A percentile compares a stretch with the other conserved stretches of the same genome.
Evolutionary conservation across 2,797 vertebrate genomes (phyloP).

Genomic region (Kryptopterus vitreolus): DNA sequence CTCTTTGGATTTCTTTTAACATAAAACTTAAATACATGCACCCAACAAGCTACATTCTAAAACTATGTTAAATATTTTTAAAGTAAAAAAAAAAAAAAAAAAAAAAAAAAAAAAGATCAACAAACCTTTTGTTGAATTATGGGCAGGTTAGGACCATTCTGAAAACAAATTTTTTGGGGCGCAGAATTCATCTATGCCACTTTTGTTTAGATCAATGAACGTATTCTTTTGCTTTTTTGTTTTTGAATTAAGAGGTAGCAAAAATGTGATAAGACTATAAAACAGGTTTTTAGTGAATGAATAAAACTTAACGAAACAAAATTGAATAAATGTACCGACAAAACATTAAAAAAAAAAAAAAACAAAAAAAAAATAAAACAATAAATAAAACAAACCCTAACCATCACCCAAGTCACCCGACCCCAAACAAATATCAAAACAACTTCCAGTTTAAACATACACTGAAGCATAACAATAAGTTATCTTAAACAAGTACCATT

Average conservation of each 20-base stretch:
- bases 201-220: constrained; percentile 69
- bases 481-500: constrained; percentile 81
- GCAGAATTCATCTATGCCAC: constrained; percentile 35
- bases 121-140: constrained; percentile 55
- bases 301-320: constrained; percentile 32
- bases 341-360: constrained; percentile 68
- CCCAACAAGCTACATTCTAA: constrained; percentile 53
- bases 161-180: constrained; percentile 54
- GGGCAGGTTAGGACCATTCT: constrained; percentile 52
- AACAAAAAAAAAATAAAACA: constrained; percentile 67
- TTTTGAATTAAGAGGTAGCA: constrained; percentile 84
- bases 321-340: constrained; percentile 67
- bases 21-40: constrained; percentile 59
- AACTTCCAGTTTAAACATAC: constrained; percentile 81
- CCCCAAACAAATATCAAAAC: constrained; percentile 63
- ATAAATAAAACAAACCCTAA: constrained; percentile 66
- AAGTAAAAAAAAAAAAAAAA: background rate
- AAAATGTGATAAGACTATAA: constrained; percentile 71
- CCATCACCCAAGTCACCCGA: constrained; percentile 58
- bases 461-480: constrained; percentile 74
- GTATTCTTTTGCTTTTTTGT: constrained; percentile 67
- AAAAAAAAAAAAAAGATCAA: constrained; percentile 3
- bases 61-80: constrained; percentile 46
- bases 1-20: constrained; percentile 62
- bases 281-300: constrained; percentile 54